phyloP scores from a whole-genome alignment of 2,113 vertebrate species.

The Raja brachyura region DNA sequence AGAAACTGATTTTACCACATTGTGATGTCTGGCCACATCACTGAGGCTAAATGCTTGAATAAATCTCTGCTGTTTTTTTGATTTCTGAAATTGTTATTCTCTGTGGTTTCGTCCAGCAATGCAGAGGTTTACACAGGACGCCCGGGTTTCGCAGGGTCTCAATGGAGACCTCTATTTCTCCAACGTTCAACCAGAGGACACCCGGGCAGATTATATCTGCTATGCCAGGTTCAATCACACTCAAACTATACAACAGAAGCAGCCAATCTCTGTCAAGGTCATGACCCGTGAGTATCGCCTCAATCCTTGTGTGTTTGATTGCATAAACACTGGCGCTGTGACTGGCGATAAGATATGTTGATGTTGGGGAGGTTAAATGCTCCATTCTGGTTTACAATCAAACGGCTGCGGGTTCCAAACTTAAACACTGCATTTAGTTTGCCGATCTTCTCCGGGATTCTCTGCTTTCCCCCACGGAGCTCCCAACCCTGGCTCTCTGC shows the following conservation, averaged over 20 bases:
- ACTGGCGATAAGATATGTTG: neutral
- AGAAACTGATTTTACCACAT: neutral
- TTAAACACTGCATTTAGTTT: neutral
- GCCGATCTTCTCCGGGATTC: neutral
- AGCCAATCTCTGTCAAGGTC: slow-evolving; percentile 88
- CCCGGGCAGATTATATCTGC: slow-evolving; percentile 90
- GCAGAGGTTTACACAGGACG: slow-evolving; percentile 82
- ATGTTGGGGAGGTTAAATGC: neutral
- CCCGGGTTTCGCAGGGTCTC: slow-evolving; percentile 85
- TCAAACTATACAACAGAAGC: slow-evolving; percentile 97
- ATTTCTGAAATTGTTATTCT: neutral
- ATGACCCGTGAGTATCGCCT: slow-evolving; percentile 71
- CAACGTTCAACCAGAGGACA: slow-evolving; percentile 79
- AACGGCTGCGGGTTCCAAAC: neutral
- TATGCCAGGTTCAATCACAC: slow-evolving; percentile 96
- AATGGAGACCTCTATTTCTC: slow-evolving; percentile 98
- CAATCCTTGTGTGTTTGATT: neutral
- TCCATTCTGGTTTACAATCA: neutral
- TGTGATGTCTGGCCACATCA: neutral
- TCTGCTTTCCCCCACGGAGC: neutral
- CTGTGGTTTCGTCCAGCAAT: slow-evolving; percentile 67
- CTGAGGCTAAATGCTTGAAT: neutral
- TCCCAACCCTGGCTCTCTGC: neutral
- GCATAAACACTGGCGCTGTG: neutral
- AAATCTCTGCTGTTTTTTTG: too few relatives aligned